Conservation (phyloP, 2,888 invertebrate species). For the Dione juno region DNA sequence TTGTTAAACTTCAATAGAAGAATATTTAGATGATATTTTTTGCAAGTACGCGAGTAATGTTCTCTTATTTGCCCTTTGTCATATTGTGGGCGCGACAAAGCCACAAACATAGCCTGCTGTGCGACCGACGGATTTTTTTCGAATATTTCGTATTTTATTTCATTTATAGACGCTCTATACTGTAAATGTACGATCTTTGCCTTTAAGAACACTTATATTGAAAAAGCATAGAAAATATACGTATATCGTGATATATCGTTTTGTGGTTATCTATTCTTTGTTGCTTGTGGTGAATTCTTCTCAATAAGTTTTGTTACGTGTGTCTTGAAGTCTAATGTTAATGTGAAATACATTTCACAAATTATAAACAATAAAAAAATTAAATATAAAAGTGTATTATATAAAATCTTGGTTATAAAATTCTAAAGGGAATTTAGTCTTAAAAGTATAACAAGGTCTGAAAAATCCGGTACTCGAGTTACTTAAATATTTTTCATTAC, state of each 20-base stretch:
- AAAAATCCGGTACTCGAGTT: constrained; percentile 18
- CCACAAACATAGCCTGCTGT: constrained; percentile 81
- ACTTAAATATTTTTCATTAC: constrained; percentile 18
- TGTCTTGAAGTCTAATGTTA: constrained; percentile 20
- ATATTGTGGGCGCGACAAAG: constrained; percentile 81
- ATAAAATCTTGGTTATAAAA: neutral
- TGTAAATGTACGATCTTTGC: constrained; percentile 60
- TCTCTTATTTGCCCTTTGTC: constrained; percentile 83
- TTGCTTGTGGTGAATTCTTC: constrained; percentile 60
- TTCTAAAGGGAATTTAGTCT: neutral
- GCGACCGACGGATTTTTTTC: constrained; percentile 74
- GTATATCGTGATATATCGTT: constrained; percentile 79
- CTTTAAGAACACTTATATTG: constrained; percentile 45
- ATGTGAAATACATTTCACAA: neutral
- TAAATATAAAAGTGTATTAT: neutral
- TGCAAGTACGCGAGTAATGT: constrained; percentile 65
- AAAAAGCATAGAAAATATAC: constrained; percentile 75
- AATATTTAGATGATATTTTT: constrained; percentile 81
- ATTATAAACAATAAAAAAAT: neutral
- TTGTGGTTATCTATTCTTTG: constrained; percentile 60
- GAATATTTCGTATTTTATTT: constrained; percentile 79
- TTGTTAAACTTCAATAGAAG: constrained; percentile 82
- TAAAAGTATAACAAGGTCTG: constrained; percentile 8
- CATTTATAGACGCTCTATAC: constrained; percentile 69
- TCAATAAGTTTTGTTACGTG: constrained; percentile 50